phyloP scores from a whole-genome alignment of 2,113 vertebrate genomes.

The Ammospiza caudacuta region DNA sequence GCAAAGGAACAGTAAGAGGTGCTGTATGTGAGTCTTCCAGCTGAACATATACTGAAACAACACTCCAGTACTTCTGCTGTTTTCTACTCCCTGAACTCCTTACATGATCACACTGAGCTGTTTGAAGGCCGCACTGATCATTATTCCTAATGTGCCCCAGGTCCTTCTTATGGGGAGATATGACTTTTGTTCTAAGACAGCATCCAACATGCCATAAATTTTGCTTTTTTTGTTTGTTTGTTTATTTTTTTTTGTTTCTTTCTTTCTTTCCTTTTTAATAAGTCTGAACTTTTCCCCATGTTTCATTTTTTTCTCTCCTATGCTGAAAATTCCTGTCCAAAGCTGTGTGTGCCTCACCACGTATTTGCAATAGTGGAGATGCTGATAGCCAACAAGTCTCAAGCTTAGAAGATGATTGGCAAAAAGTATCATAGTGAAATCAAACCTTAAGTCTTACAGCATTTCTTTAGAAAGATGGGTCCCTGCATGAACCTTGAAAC shows the following conservation, averaged over 20 bases:
- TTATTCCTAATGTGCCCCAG: not conserved
- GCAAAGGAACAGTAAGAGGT: not conserved
- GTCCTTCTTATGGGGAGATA: not conserved
- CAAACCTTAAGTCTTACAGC: not conserved
- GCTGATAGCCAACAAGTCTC: not conserved
- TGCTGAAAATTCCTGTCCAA: not conserved
- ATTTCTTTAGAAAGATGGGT: not conserved
- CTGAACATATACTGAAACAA: not conserved
- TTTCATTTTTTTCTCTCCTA: not conserved
- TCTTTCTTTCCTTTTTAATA: not conserved
- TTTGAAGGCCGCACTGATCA: not conserved
- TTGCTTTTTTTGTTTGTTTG: not conserved
- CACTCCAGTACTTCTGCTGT: not conserved
- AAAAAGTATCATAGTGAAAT: not conserved
- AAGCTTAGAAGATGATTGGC: not conserved
- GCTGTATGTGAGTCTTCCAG: not conserved
- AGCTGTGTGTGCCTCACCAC: rapidly evolving
- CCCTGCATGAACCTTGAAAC: not conserved
- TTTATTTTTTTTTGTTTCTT: not conserved
- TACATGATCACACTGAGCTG: not conserved
- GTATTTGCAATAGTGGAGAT: not conserved
- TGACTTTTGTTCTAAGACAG: not conserved
- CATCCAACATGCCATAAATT: not conserved
- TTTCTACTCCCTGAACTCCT: not conserved
- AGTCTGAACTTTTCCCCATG: not conserved